Evolutionary conservation across 2,113 vertebrate genomes (phyloP).

Genomic region (Pimephales promelas): DNA sequence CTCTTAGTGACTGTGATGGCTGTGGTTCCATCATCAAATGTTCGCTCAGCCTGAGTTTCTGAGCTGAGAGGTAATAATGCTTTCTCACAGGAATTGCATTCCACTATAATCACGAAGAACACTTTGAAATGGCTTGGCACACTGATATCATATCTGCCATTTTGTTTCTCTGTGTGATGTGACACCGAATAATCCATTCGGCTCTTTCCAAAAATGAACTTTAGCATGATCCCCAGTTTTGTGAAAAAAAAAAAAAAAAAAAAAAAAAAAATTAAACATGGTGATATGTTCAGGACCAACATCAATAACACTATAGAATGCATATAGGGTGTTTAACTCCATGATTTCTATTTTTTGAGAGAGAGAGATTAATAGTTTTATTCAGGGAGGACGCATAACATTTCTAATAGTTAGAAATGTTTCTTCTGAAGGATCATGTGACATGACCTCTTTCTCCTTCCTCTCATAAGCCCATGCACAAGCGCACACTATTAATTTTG

Average conservation of each 20-base stretch:
- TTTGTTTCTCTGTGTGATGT: constrained; percentile 1
- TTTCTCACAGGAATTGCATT: neutral
- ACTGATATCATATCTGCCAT: constrained; percentile 3
- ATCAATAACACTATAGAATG: neutral
- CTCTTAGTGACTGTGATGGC: constrained; percentile 60
- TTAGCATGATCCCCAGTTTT: constrained; percentile 3
- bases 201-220: neutral
- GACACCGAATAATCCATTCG: neutral
- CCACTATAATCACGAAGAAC: constrained; percentile 20
- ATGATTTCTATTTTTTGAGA: too few relatives aligned
- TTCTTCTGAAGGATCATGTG: too few relatives aligned
- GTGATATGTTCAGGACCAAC: neutral
- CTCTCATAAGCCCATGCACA: neutral
- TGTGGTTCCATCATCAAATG: constrained; percentile 29
- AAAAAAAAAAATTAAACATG: too few relatives aligned
- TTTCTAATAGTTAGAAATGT: too few relatives aligned
- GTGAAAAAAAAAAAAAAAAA: too few relatives aligned
- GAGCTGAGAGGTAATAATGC: too few relatives aligned
- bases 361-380: too few relatives aligned
- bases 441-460: neutral
- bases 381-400: too few relatives aligned
- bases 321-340: too few relatives aligned
- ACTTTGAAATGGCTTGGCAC: constrained; percentile 4
- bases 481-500: constrained; percentile 6
- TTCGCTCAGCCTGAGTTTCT: neutral